These are phyloP conservation scores for Girardia tigrina DNA, from an alignment of 2,888 invertebrate species.

Conservation along the genomic window DNA sequence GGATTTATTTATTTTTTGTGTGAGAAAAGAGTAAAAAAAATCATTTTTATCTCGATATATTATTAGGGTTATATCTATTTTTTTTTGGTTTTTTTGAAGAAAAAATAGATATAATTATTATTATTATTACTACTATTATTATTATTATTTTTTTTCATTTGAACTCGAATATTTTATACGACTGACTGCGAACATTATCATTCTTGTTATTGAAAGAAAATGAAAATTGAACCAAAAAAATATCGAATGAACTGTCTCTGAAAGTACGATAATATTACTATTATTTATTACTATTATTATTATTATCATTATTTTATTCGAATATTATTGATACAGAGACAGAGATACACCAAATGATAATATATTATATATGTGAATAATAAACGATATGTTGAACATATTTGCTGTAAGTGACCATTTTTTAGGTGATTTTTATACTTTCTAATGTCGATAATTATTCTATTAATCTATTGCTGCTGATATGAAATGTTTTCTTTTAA, in stretches of 20 bases:
- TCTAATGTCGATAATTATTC: slow-evolving; percentile 23
- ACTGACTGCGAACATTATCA: too few species aligned
- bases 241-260: too few species aligned
- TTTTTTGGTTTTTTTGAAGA: too few species aligned
- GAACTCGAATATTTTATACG: slow-evolving; percentile 12
- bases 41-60: slow-evolving; percentile 23
- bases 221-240: too few species aligned
- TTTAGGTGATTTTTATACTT: slow-evolving; percentile 23
- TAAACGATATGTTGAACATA: slow-evolving; percentile 19
- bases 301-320: slow-evolving; percentile 3
- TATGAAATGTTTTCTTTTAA: background rate
- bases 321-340: background rate
- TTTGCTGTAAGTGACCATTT: slow-evolving; percentile 23
- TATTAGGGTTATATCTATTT: slow-evolving; percentile 16
- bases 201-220: too few species aligned
- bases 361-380: background rate
- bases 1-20: too few species aligned
- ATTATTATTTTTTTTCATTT: slow-evolving; percentile 17
- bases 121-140: too few species aligned
- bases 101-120: slow-evolving; percentile 18
- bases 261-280: background rate
- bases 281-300: background rate
- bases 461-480: slow-evolving; percentile 8
- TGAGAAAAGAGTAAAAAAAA: too few species aligned
- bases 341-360: too few species aligned